Conservation (phyloP, 2,888 invertebrate species). For the Cordilura impudica region DNA sequence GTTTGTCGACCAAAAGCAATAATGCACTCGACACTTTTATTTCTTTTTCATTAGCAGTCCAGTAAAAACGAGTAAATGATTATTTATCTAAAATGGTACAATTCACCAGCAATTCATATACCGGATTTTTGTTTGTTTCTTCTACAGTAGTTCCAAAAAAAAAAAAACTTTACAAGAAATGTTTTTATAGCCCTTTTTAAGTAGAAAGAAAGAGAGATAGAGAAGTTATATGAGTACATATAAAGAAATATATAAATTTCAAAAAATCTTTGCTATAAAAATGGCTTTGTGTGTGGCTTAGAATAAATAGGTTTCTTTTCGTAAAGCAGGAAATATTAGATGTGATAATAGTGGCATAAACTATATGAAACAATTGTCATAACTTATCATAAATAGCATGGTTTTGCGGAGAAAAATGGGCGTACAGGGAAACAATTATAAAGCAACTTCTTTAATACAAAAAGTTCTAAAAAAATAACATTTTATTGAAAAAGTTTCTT, state of each 20-base stretch:
- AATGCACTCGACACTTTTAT: conserved; percentile 68
- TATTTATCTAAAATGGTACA: conserved; percentile 58
- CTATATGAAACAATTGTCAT: conserved; percentile 11
- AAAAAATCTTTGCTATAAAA: background rate
- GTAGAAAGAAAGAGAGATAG: too few relatives aligned
- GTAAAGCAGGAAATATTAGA: conserved; percentile 14
- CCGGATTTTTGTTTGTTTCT: too few relatives aligned
- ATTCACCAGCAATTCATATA: conserved; percentile 25
- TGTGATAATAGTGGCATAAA: background rate
- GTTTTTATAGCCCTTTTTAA: background rate
- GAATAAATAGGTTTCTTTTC: background rate
- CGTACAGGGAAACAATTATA: too few relatives aligned
- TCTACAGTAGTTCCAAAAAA: background rate
- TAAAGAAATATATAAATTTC: background rate
- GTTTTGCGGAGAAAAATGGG: background rate
- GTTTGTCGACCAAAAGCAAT: conserved; percentile 60
- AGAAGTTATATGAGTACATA: background rate
- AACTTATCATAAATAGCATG: conserved; percentile 27
- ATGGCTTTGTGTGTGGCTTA: background rate
- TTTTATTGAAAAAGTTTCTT: too few relatives aligned
- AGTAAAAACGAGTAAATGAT: conserved; percentile 55
- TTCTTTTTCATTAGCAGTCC: conserved; percentile 65
- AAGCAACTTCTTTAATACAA: too few relatives aligned
- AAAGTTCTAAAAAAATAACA: too few relatives aligned
- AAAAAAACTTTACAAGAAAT: background rate